A percentile compares a stretch with the other conserved stretches of the same genome.
Evolutionary conservation across 2,113 vertebrate genomes (phyloP).

Genomic region (Spea bombifrons): DNA sequence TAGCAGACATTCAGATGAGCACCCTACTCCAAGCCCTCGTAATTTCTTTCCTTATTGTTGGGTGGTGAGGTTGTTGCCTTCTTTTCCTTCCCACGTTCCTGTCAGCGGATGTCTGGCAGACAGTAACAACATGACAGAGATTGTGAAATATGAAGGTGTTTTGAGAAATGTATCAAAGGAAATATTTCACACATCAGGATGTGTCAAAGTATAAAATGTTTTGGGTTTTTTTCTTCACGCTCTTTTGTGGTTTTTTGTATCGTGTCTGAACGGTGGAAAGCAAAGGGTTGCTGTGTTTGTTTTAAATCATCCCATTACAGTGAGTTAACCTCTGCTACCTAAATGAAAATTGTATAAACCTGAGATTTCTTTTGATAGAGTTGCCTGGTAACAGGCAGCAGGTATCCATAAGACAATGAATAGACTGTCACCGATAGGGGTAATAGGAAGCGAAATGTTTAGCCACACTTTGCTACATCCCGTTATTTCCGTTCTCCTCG

Average conservation of each 20-base stretch:
- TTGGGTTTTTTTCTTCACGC: neutral
- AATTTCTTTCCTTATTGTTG: constrained; percentile 12
- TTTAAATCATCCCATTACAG: constrained; percentile 67
- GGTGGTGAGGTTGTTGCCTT: neutral
- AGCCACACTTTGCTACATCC: constrained; percentile 41
- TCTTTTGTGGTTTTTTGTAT: constrained; percentile 30
- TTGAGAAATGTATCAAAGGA: constrained; percentile 42
- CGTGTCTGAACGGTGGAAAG: constrained; percentile 34
- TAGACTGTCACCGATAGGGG: constrained; percentile 58
- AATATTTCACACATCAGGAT: constrained; percentile 41
- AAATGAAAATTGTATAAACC: constrained; percentile 72
- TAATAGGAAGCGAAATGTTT: constrained; percentile 55
- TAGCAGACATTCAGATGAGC: neutral
- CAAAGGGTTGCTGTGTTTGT: constrained; percentile 68
- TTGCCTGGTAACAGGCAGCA: constrained; percentile 68
- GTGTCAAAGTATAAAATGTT: constrained; percentile 33
- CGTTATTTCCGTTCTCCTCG: neutral
- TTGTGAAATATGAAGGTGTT: constrained; percentile 44
- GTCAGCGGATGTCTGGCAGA: constrained; percentile 36
- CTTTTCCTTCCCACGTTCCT: constrained; percentile 30
- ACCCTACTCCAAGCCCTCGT: neutral
- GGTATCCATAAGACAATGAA: constrained; percentile 64
- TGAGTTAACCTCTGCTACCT: constrained; percentile 73
- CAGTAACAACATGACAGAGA: constrained; percentile 35
- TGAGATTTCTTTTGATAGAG: constrained; percentile 64